These are phyloP conservation scores for Turnix velox DNA, from an alignment of 2,113 vertebrate species.

Conservation along the genomic window DNA sequence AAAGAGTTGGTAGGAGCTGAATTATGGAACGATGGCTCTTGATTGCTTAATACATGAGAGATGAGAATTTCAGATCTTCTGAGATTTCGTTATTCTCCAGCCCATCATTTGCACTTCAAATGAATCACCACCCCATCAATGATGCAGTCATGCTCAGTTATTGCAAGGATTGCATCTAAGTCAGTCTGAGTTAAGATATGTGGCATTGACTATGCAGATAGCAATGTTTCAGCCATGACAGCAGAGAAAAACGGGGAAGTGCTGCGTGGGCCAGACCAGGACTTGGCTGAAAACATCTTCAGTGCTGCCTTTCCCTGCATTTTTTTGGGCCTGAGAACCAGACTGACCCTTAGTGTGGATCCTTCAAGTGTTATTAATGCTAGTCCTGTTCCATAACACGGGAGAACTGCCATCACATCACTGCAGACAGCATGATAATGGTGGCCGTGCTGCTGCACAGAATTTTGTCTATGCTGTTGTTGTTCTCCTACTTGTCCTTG, in stretches of 20 bases:
- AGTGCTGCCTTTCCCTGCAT: neutral
- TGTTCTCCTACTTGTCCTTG: too few relatives aligned
- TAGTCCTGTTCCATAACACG: neutral
- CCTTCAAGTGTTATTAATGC: neutral
- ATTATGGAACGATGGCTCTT: neutral
- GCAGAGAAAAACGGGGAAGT: neutral
- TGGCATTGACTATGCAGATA: neutral
- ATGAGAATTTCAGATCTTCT: neutral
- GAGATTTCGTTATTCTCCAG: neutral
- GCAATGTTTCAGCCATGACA: neutral
- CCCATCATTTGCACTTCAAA: neutral
- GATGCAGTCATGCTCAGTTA: neutral
- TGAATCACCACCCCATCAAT: neutral
- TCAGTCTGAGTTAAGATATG: neutral
- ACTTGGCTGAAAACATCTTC: neutral
- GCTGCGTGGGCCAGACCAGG: neutral
- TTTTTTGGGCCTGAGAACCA: neutral
- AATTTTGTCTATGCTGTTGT: neutral
- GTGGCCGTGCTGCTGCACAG: fast-evolving
- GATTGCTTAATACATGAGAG: neutral
- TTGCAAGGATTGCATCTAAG: neutral
- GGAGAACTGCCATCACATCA: fast-evolving
- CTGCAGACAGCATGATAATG: neutral
- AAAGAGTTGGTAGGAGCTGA: neutral
- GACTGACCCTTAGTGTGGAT: neutral